Base-by-base conservation (phyloP, 2,888 invertebrate genomes). In the Gerosis bhagava region DNA sequence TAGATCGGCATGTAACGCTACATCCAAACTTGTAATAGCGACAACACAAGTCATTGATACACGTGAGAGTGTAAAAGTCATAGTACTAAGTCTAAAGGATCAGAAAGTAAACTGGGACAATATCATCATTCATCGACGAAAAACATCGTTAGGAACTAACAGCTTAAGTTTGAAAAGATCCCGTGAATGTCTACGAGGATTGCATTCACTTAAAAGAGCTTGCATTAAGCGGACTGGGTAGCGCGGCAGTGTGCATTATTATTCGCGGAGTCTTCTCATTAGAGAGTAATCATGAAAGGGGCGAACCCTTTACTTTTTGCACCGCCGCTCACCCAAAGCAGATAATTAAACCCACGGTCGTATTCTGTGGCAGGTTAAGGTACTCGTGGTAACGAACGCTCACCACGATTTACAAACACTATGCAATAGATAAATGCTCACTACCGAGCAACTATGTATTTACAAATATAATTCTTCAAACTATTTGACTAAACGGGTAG, bases 251-350 rank as follows among this genome's bases (percentile, higher is more conserved):
- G n/a, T n/a, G n/a, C n/a, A n/a, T n/a, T n/a, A 44, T 44, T 36
- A 44, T 44, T 19, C 35, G 34, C 43, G 19, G n/a, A 36, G 28
- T 44, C 44, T 44, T 29, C 44, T 45, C 44, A 37, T 45, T 45
- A 45, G 36, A 17, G 44, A 45, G 36, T 44, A 35, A 36, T 36
- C 35, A 29, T 44, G 36, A 36, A 44, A n/a, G n/a, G n/a, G n/a
- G n/a, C n/a, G 36, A 44, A 28, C 36, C 36, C 35, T 15, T n/a
- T n/a, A 29, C 15, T 15, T 36, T 44, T 26, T 28, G 44, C 44
- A 12, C 19, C 29, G 7, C 15, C 29, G 24, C 29, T 29, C 22
- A 10, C 44, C 22, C 24, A 17, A 24, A 36, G 24, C 29, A 24
- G 36, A 44, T 36, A 35, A 44, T 45, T 36, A 45, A 29, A 36